Conservation (phyloP, 2,797 vertebrate species). For the Sparidentex hasta region DNA sequence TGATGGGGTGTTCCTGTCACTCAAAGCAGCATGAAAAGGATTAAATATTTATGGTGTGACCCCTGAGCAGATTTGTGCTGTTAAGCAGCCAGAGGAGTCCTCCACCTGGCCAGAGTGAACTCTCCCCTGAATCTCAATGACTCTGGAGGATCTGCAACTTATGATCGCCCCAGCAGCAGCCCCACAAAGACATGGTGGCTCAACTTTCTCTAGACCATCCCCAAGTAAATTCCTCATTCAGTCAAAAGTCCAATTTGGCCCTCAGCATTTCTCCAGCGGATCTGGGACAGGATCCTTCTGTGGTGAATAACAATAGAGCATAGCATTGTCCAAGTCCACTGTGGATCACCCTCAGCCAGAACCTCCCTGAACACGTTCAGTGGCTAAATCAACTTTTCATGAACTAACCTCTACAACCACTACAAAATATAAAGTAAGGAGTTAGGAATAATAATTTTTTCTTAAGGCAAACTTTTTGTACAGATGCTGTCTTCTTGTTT, state of each 20-base stretch:
- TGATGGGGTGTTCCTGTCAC: conserved; percentile 84
- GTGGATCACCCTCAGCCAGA: conserved; percentile 48
- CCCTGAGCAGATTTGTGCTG: conserved; percentile 86
- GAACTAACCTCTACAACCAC: conserved; percentile 3
- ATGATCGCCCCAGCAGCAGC: conserved; percentile 88
- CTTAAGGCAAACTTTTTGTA: not conserved
- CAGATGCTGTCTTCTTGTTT: not conserved
- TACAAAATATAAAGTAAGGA: not conserved
- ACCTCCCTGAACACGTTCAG: conserved; percentile 1
- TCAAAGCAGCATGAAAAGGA: conserved; percentile 87
- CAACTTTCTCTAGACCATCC: conserved; percentile 87
- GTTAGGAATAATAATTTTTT: not conserved
- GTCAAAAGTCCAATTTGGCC: conserved; percentile 93
- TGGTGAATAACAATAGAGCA: conserved; percentile 71
- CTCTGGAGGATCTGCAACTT: conserved; percentile 89
- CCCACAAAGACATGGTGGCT: conserved; percentile 88
- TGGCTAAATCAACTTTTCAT: conserved; percentile 22
- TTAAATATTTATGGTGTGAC: conserved; percentile 88
- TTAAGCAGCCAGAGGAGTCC: conserved; percentile 88
- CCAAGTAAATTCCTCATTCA: conserved; percentile 91
- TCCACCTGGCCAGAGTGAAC: conserved; percentile 85
- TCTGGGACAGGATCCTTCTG: conserved; percentile 56
- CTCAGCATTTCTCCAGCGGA: conserved; percentile 80
- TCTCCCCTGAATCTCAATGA: conserved; percentile 92
- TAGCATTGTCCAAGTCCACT: conserved; percentile 43